A percentile compares a stretch with the other conserved stretches of the same genome.
Conservation (phyloP, 2,797 vertebrate genomes). For the Pogoniulus pusillus region DNA sequence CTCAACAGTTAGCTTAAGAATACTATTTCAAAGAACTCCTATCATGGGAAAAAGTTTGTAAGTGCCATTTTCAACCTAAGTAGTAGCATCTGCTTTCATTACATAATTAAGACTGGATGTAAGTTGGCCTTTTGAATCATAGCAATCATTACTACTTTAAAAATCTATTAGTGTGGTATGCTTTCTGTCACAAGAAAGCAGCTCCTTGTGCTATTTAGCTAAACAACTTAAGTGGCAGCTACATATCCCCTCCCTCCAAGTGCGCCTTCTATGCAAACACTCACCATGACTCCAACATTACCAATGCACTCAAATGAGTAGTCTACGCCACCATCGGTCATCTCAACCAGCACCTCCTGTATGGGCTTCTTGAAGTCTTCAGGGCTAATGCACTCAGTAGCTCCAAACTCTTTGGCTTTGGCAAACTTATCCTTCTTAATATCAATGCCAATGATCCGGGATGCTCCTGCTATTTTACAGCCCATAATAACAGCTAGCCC, state of each 20-base stretch:
- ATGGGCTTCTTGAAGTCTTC: conserved; percentile 86
- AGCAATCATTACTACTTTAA: neutral
- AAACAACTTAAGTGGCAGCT: neutral
- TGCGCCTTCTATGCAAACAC: neutral
- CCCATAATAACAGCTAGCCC: conserved; percentile 96
- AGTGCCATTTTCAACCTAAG: neutral
- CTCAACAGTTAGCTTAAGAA: neutral
- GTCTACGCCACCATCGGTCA: conserved; percentile 92
- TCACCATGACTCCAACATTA: conserved; percentile 89
- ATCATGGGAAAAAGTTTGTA: neutral
- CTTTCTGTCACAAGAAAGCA: neutral
- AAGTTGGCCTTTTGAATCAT: neutral
- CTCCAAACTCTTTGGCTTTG: conserved; percentile 89
- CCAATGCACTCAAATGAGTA: conserved; percentile 94
- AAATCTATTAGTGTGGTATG: neutral
- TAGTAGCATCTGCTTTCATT: neutral
- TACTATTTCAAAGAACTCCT: neutral
- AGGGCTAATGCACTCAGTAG: conserved; percentile 90
- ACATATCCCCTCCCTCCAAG: neutral
- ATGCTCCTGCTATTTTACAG: conserved; percentile 89
- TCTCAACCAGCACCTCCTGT: conserved; percentile 84
- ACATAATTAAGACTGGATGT: neutral
- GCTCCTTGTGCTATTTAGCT: neutral
- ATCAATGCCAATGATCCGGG: conserved; percentile 89
- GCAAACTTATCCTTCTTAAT: conserved; percentile 89